A percentile compares a stretch with the other conserved stretches of the same genome.
Conservation (phyloP, 2,113 vertebrate species). For the Canis aureus region DNA sequence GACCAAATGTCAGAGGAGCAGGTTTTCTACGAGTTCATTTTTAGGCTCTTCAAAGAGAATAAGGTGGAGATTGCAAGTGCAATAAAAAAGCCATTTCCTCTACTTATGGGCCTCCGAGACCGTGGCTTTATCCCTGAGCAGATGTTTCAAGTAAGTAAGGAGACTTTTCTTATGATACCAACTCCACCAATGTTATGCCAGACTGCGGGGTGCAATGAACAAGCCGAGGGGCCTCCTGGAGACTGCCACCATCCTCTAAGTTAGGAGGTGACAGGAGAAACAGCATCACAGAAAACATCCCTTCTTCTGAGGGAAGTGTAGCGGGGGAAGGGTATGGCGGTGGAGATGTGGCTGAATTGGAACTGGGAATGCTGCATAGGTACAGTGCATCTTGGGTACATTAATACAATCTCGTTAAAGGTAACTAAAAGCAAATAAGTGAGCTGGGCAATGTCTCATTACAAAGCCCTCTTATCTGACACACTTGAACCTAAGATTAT, state of each 20-base stretch:
- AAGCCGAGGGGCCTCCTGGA: not conserved
- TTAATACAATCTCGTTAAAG: not conserved
- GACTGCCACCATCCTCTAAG: not conserved
- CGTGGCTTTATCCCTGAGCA: constrained; percentile 22
- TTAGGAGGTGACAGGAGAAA: not conserved
- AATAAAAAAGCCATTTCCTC: constrained; percentile 44
- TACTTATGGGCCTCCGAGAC: constrained; percentile 66
- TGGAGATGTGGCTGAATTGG: not conserved
- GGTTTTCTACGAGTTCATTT: not conserved
- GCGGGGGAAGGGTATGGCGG: accelerated
- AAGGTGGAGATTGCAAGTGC: constrained; percentile 63
- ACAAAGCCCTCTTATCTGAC: not conserved
- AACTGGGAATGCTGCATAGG: no score
- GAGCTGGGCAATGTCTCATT: not conserved
- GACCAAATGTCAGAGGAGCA: not conserved
- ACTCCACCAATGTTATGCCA: not conserved
- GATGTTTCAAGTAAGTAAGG: constrained; percentile 59
- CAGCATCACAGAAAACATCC: not conserved
- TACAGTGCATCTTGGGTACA: not conserved
- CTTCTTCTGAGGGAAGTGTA: not conserved
- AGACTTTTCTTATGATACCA: no score
- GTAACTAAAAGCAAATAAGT: not conserved
- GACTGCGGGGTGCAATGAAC: not conserved
- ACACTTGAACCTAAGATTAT: not conserved
- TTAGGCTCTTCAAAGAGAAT: constrained; percentile 62